Conservation (phyloP, 1,140 invertebrate genomes). For the Bradynema listronoti region DNA sequence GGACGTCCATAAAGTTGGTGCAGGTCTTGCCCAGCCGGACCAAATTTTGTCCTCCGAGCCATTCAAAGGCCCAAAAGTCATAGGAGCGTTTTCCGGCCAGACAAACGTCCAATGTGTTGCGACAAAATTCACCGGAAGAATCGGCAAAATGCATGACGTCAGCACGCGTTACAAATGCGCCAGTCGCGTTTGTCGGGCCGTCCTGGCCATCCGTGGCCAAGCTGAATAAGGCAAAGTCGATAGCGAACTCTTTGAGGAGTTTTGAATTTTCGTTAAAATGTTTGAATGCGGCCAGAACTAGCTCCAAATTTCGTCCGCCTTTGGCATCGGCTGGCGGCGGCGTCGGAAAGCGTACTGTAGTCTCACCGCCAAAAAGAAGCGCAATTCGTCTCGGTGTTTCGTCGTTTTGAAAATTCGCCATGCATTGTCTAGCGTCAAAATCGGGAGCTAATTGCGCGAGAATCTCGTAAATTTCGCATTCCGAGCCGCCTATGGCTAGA, state of each 20-base stretch:
- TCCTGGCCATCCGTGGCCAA: slow-evolving; percentile 94
- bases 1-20: slow-evolving; percentile 93
- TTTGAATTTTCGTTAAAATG: slow-evolving; percentile 56
- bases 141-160: slow-evolving; percentile 46
- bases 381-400: slow-evolving; percentile 27
- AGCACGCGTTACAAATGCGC: slow-evolving; percentile 69
- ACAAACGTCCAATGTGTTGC: slow-evolving; percentile 58
- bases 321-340: slow-evolving; percentile 59
- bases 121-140: slow-evolving; percentile 35
- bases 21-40: slow-evolving; percentile 82
- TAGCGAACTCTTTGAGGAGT: neutral
- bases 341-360: slow-evolving; percentile 68
- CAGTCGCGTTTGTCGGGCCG: slow-evolving; percentile 86
- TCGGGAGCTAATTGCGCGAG: neutral
- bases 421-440: neutral
- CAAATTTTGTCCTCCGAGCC: slow-evolving; percentile 66
- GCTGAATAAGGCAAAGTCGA: slow-evolving; percentile 63
- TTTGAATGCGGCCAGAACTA: slow-evolving; percentile 66
- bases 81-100: slow-evolving; percentile 79
- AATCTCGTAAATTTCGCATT: neutral
- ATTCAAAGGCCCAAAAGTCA: slow-evolving; percentile 70
- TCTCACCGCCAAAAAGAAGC: slow-evolving; percentile 72
- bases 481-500: neutral
- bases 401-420: neutral
- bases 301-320: slow-evolving; percentile 87